Evolutionary conservation across 2,888 invertebrate genomes (phyloP).

Genomic region (Himalopsyche kuldschensis): DNA sequence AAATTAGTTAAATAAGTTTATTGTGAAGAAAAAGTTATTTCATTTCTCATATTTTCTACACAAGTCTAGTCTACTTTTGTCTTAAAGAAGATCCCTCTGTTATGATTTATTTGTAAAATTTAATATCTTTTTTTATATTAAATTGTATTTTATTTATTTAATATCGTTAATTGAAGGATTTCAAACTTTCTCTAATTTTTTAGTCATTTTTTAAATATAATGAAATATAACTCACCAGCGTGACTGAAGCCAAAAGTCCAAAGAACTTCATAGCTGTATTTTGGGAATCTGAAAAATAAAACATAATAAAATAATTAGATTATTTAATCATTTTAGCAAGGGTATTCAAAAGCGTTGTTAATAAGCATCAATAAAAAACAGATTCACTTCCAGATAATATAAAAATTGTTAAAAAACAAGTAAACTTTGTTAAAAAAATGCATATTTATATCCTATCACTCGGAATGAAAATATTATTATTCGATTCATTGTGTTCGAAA

Average conservation of each 20-base stretch:
- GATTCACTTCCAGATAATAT: not conserved
- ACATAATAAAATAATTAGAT: not conserved
- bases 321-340: not conserved
- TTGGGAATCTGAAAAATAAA: not conserved
- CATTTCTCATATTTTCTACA: too few relatives aligned
- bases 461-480: not conserved
- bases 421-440: not conserved
- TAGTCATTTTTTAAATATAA: not conserved
- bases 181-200: too few relatives aligned
- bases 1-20: too few relatives aligned
- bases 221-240: not conserved
- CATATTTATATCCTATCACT: not conserved
- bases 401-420: not conserved
- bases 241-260: not conserved
- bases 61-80: too few relatives aligned
- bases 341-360: not conserved
- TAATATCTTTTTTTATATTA: too few relatives aligned
- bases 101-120: too few relatives aligned
- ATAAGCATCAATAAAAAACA: not conserved
- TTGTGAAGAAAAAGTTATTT: too few relatives aligned
- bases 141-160: too few relatives aligned
- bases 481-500: not conserved
- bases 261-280: not conserved
- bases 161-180: too few relatives aligned
- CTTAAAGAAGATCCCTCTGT: too few relatives aligned